Evolutionary conservation across 2,888 invertebrate species (phyloP), one percentile per base, ranked within the genome.

Genomic region (Periphyllus acericola): DNA sequence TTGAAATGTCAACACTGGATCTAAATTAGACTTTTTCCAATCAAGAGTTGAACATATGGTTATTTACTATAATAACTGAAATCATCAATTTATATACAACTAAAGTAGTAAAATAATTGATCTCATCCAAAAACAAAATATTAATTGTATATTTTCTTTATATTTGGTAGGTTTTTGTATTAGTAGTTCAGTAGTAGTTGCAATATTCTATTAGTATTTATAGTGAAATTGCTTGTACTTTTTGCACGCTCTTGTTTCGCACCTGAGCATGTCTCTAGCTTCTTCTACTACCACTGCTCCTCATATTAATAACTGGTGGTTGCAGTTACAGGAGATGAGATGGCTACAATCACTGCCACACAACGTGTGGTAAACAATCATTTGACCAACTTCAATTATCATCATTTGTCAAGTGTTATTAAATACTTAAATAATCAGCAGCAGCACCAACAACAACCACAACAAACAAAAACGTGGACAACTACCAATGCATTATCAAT

Each of bases 401-500:
- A 87, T 74, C 87, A 87, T 81, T 87, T 87, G 72, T 87, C 87
- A 60, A 87, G 87, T 81, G 87, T 87, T 34, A 87, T 87, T 32
- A 87, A 87, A 66, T 87, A 87, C 60, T 74, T 87, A 40, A 87
- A 87, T 81, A 87, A 87, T 75, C 87, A 87, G 36, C 86, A 87
- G 34, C 86, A 55, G 8, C 75, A 75, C 14, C 83, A 74, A 11
- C 86, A 86, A 55, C 79, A 87, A 46, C 71, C 55, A 21, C 80
- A 81, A 74, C 87, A 87, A 19, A 74, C 46, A 19, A 87, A 87
- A 81, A 87, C 80, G 32, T 87, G 87, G 87, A 87, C 87, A 34
- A 81, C 87, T 19, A 87, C 79, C 21, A 89, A 89, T 75, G 89
- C 89, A 25, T 79, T 89, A 82, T 89, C 89, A 32, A 89, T 89